Conservation (phyloP, 2,113 vertebrate species). For the Apeltes quadracus region DNA sequence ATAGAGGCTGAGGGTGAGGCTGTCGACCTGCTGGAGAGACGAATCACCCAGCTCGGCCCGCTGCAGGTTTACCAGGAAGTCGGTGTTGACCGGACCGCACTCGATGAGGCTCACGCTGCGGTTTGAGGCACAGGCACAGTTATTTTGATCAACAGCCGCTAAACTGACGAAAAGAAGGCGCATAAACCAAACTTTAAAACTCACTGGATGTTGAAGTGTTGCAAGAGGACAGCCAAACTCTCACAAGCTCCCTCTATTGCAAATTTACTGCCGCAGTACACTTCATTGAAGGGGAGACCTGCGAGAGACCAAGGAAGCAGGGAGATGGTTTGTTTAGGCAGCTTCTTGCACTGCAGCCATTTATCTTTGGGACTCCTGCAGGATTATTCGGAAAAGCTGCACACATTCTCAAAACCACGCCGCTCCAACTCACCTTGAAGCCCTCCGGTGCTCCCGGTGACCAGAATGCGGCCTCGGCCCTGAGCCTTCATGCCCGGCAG, state of each 20-base stretch:
- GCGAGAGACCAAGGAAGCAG: conserved; percentile 17
- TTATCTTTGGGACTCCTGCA: background rate
- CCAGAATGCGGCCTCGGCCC: conserved; percentile 82
- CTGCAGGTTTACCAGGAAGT: conserved; percentile 86
- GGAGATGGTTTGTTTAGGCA: conserved; percentile 25
- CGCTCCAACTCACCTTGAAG: conserved; percentile 84
- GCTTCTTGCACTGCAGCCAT: conserved; percentile 16
- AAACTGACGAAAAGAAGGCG: background rate
- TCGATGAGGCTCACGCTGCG: conserved; percentile 89
- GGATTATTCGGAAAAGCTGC: background rate
- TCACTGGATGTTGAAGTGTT: conserved; percentile 89
- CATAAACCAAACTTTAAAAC: conserved; percentile 55
- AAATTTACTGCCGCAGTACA: conserved; percentile 95
- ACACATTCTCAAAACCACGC: background rate
- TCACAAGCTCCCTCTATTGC: conserved; percentile 91
- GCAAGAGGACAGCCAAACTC: conserved; percentile 89
- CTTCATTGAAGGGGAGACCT: conserved; percentile 89
- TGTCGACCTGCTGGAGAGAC: conserved; percentile 76
- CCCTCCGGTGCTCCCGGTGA: conserved; percentile 89
- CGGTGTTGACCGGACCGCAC: conserved; percentile 89
- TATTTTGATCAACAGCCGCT: background rate
- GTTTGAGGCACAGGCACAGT: background rate
- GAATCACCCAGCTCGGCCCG: conserved; percentile 69
- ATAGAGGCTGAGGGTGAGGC: conserved; percentile 80
- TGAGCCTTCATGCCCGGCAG: conserved; percentile 88